phyloP scores from a whole-genome alignment of 2,888 invertebrate species.

The Heteromurus nitidus region DNA sequence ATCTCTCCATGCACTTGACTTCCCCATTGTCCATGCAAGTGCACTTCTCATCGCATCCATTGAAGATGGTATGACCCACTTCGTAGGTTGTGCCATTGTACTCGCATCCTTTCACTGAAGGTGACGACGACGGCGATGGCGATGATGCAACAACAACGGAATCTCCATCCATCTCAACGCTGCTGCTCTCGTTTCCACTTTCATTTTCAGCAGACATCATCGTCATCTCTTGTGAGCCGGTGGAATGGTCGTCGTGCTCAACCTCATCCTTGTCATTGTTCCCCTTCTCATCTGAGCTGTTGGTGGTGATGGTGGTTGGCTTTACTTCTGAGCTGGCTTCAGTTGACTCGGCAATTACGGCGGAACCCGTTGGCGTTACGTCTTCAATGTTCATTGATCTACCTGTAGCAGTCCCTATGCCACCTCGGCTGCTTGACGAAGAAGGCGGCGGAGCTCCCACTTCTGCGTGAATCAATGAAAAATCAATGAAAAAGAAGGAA shows the following conservation, averaged over 20 bases:
- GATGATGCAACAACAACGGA: slow-evolving; percentile 29
- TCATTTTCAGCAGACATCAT: slow-evolving; percentile 33
- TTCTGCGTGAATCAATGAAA: slow-evolving; percentile 16
- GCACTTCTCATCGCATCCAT: slow-evolving; percentile 87
- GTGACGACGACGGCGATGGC: slow-evolving; percentile 19
- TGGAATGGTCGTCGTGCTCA: slow-evolving; percentile 1
- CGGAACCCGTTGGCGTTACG: slow-evolving; percentile 43
- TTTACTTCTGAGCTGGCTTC: slow-evolving; percentile 28
- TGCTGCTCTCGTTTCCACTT: slow-evolving; percentile 54
- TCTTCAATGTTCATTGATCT: slow-evolving; percentile 56
- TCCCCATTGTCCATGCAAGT: slow-evolving; percentile 82
- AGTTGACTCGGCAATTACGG: slow-evolving; percentile 42
- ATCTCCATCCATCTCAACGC: slow-evolving; percentile 41
- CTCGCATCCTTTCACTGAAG: slow-evolving; percentile 63
- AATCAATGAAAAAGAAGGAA: too few relatives aligned
- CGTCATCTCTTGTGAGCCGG: slow-evolving; percentile 21
- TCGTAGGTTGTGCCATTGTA: slow-evolving; percentile 72
- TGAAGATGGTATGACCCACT: slow-evolving; percentile 82
- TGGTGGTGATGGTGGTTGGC: background rate
- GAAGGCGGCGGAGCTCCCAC: slow-evolving; percentile 19
- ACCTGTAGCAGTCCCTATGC: slow-evolving; percentile 51
- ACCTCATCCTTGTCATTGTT: slow-evolving; percentile 47
- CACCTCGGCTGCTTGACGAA: slow-evolving; percentile 41
- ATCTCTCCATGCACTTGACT: slow-evolving; percentile 83
- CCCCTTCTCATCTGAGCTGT: slow-evolving; percentile 1